Evolutionary conservation across 2,797 vertebrate species (phyloP).

Genomic region (Anas capensis): DNA sequence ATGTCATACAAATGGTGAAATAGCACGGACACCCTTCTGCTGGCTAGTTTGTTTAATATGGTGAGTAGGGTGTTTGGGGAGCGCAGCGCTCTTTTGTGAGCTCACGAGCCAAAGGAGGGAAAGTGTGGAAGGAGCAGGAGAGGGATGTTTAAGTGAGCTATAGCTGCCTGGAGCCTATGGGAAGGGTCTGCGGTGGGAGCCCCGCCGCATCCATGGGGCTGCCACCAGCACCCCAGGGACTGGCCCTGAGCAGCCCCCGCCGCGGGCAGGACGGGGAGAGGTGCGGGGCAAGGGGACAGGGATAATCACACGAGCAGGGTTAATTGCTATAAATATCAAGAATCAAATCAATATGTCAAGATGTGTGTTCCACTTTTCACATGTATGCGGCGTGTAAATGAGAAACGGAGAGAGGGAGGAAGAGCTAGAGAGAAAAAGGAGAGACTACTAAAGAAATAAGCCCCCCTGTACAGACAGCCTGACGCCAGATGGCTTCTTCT

Average conservation of each 20-base stretch:
- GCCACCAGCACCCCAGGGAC: constrained; percentile 39
- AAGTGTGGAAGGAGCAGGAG: constrained; percentile 58
- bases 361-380: constrained; percentile 80
- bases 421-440: constrained; percentile 82
- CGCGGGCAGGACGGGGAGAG: background rate
- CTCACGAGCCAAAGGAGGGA: constrained; percentile 51
- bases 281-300: background rate
- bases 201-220: constrained; percentile 37
- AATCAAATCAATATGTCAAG: constrained; percentile 79
- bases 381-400: constrained; percentile 72
- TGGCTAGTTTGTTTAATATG: constrained; percentile 65
- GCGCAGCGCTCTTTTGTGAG: constrained; percentile 35
- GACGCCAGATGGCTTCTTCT: constrained; percentile 99
- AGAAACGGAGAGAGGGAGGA: constrained; percentile 79
- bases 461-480: constrained; percentile 96
- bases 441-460: constrained; percentile 92
- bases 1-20: constrained; percentile 68
- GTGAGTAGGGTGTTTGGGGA: constrained; percentile 50
- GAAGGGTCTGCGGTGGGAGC: background rate
- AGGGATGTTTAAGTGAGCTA: constrained; percentile 19
- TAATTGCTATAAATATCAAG: constrained; percentile 72
- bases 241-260: background rate
- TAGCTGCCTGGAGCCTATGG: background rate
- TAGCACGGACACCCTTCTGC: constrained; percentile 64
- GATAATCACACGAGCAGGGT: constrained; percentile 9